Conservation (phyloP, 1,140 invertebrate genomes). For the Drosophila punjabiensis region DNA sequence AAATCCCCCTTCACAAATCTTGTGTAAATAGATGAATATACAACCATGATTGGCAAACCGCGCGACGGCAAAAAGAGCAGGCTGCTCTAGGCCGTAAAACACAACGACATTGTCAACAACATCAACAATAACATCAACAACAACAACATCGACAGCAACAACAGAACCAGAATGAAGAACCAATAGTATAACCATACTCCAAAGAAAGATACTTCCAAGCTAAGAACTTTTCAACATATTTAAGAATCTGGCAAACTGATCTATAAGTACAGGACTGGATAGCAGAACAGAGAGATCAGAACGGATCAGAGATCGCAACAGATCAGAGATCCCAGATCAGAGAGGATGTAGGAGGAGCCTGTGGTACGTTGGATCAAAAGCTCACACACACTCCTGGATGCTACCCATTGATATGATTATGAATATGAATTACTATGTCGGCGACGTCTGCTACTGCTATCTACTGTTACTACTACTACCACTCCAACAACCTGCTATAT, state of each 20-base stretch:
- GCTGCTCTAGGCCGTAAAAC: constrained; percentile 74
- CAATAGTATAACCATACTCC: neutral
- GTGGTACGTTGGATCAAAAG: constrained; percentile 47
- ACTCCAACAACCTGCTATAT: constrained; percentile 68
- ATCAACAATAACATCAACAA: constrained; percentile 17
- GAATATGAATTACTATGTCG: constrained; percentile 20
- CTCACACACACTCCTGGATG: constrained; percentile 29
- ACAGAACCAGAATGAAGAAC: constrained; percentile 37
- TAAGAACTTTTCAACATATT: constrained; percentile 13
- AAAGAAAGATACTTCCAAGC: constrained; percentile 28
- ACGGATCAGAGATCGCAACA: neutral
- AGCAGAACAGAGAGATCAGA: constrained; percentile 7
- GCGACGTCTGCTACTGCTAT: constrained; percentile 53
- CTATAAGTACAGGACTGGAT: constrained; percentile 29
- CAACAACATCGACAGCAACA: constrained; percentile 33
- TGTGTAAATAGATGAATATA: constrained; percentile 85
- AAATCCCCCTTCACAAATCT: constrained; percentile 60
- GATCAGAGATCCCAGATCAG: neutral
- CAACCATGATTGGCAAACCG: constrained; percentile 85
- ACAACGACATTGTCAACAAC: constrained; percentile 22
- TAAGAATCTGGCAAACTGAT: constrained; percentile 43
- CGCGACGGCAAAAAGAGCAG: constrained; percentile 85
- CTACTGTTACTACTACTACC: constrained; percentile 59
- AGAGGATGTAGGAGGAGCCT: constrained; percentile 9
- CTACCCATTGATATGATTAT: constrained; percentile 23